phyloP scores from a whole-genome alignment of 2,797 vertebrate species.

The Rhincodon typus region DNA sequence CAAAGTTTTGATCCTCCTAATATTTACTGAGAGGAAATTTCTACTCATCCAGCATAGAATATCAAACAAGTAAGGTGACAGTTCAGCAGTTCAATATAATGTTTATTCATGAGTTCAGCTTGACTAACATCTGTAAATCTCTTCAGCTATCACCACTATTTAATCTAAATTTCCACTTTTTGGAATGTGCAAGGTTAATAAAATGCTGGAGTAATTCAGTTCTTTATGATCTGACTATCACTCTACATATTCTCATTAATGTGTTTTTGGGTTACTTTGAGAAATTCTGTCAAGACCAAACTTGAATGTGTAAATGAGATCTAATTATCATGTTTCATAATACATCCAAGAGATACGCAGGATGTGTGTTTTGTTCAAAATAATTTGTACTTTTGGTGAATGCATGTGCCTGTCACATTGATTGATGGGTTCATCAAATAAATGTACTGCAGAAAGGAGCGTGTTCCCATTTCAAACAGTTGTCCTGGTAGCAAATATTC shows the following conservation, averaged over 20 bases:
- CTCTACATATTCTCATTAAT: not conserved
- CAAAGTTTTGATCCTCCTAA: not conserved
- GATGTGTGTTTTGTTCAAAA: not conserved
- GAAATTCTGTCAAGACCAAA: not conserved
- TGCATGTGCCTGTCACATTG: not conserved
- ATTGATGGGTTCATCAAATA: constrained; percentile 22
- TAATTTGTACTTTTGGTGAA: not conserved
- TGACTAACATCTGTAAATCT: not conserved
- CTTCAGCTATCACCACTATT: not conserved
- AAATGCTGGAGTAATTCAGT: not conserved
- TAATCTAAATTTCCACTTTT: not conserved
- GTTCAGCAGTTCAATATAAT: not conserved
- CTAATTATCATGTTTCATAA: constrained; percentile 19
- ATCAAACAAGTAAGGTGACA: not conserved
- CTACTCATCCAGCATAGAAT: not conserved
- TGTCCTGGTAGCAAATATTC: not conserved
- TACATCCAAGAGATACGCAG: not conserved
- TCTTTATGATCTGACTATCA: not conserved
- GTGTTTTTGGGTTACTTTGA: not conserved
- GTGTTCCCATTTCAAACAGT: not conserved
- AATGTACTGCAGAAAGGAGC: not conserved
- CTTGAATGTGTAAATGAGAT: not conserved
- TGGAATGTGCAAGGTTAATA: not conserved
- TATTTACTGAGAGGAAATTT: not conserved
- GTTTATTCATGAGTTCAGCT: not conserved